phyloP scores from a whole-genome alignment of 2,113 vertebrate species.

The Ranitomeya imitator region DNA sequence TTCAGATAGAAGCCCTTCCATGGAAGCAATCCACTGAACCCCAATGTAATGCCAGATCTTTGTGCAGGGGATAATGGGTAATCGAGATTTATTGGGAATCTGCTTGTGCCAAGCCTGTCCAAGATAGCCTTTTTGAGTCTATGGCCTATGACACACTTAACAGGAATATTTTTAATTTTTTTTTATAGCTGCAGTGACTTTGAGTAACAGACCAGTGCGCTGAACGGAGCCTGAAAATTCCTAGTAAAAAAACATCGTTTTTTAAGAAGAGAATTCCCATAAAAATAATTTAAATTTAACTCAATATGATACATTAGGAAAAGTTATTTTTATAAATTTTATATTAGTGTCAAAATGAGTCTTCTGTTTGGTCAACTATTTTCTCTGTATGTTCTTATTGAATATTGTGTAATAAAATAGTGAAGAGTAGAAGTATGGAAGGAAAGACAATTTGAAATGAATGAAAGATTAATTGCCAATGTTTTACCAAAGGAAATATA shows the following conservation, averaged over 20 bases:
- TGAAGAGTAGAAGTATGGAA: neutral
- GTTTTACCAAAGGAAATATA: neutral
- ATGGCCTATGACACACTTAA: too few species aligned
- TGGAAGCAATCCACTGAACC: too few species aligned
- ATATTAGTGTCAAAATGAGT: neutral
- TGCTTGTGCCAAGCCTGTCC: too few species aligned
- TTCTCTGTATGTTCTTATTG: neutral
- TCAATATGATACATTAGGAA: neutral
- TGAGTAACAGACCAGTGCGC: too few species aligned
- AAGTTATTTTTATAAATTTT: neutral
- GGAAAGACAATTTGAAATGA: neutral
- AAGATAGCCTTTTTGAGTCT: too few species aligned
- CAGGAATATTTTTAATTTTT: too few species aligned
- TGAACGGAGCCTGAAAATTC: neutral
- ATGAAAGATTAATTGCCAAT: neutral
- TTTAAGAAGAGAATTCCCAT: neutral
- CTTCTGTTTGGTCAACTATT: neutral
- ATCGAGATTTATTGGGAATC: too few species aligned
- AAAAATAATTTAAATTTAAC: neutral
- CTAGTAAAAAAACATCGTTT: neutral
- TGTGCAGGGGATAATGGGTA: too few species aligned
- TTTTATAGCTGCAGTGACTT: neutral
- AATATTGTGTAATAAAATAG: neutral
- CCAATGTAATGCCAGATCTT: too few species aligned
- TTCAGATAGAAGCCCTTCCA: too few species aligned